A percentile compares a stretch with the other conserved stretches of the same genome.
phyloP scores from a whole-genome alignment of 2,113 vertebrate species.

The Oryzias celebensis region DNA sequence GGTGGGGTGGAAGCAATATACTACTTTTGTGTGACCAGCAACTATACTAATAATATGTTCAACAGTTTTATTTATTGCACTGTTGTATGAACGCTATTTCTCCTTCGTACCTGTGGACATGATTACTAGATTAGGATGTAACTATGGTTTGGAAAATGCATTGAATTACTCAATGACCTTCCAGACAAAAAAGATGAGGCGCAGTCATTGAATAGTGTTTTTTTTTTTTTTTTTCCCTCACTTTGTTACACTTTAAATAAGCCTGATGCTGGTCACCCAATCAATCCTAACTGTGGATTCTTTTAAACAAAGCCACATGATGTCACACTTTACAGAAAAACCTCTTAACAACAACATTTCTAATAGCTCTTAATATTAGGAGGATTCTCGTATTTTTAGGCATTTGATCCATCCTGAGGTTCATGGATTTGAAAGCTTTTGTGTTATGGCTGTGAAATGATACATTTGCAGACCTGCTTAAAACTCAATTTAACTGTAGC shows the following conservation, averaged over 20 bases:
- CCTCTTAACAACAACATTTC: slow-evolving; percentile 60
- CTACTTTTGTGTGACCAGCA: slow-evolving; percentile 58
- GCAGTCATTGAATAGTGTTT: slow-evolving; percentile 53
- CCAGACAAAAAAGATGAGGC: slow-evolving; percentile 39
- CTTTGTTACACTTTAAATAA: slow-evolving; percentile 51
- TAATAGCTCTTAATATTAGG: slow-evolving; percentile 69
- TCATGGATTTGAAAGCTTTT: slow-evolving; percentile 78
- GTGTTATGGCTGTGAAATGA: slow-evolving; percentile 79
- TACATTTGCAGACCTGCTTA: slow-evolving; percentile 83
- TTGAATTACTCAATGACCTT: slow-evolving; percentile 55
- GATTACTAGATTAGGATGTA: too few species aligned
- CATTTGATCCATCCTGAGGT: slow-evolving; percentile 77
- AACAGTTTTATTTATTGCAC: background rate
- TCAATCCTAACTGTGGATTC: slow-evolving; percentile 66
- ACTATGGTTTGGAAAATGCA: slow-evolving; percentile 22
- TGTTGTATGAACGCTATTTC: too few species aligned
- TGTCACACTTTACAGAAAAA: slow-evolving; percentile 68
- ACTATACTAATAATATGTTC: slow-evolving; percentile 36
- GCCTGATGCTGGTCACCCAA: slow-evolving; percentile 43
- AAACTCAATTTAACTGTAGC: slow-evolving; percentile 83
- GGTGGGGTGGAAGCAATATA: slow-evolving; percentile 34
- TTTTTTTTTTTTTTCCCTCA: slow-evolving; percentile 7
- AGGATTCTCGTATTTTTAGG: slow-evolving; percentile 76
- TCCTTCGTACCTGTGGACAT: too few species aligned
- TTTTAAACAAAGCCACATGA: slow-evolving; percentile 64